Evolutionary conservation across 2,888 invertebrate species (phyloP), one percentile per base, ranked within the genome.

Genomic region (Dicranocentrus wangi): DNA sequence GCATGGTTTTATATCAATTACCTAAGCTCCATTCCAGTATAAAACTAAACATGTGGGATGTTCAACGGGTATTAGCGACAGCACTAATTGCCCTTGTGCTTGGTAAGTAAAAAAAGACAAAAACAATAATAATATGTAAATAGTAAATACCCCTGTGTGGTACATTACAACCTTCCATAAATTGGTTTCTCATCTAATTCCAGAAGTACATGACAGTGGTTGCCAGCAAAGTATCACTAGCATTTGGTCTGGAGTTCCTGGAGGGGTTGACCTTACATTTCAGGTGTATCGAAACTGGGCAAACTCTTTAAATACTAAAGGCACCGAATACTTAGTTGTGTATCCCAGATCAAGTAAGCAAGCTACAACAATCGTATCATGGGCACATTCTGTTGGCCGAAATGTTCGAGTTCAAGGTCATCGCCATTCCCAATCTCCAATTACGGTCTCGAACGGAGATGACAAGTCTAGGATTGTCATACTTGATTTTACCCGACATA

Each of bases 341-440:
- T 66, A 75, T 55, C 75, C 75, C 53, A 65, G 43, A 25, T 53
- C 42, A 17, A 55, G 65, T 66, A 27, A 53, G 2, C 75, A 75
- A 55, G 53, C 66, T 5, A 63, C 75, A 2, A 10, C 60, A 15
- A 39, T 82, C n/a, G 72, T 55, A 0, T 73, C 68, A 17, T 84
- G 82, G 82, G 83, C 83, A 0, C 39, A 58, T n/a, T 28, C 55
- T 10, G 10, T 58, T n/a, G 63, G 65, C 2, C 51, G 68, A 63
- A 70, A 70, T 42, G 58, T 81, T 39, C 68, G 82, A 7, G 61
- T 81, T 32, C 58, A 42, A 28, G 80, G 80, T 1, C 47, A 60
- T 27, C 65, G 25, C 0, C 82, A 82, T 32, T 63, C 55, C 3
- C 82, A 71, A 32, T 58, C 83, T 7, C 83, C 83, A 1, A 58